Conservation (phyloP, 2,113 vertebrate species). For the Megaceryle maxima region DNA sequence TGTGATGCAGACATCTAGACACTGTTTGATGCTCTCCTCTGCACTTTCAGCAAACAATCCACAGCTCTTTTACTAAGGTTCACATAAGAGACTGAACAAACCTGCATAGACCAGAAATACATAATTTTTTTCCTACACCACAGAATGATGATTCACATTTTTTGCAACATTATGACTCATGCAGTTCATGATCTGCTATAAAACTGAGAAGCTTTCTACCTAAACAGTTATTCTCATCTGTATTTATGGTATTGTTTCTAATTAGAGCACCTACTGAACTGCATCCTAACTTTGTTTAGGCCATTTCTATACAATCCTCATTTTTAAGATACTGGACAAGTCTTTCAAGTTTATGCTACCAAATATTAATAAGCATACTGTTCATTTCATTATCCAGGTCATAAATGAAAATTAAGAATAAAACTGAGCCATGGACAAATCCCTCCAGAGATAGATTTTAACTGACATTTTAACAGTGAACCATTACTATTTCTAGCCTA, state of each 20-base stretch:
- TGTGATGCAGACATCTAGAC: background rate
- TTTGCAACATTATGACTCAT: background rate
- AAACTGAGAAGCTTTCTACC: background rate
- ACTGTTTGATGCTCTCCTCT: background rate
- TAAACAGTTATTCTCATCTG: background rate
- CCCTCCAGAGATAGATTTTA: background rate
- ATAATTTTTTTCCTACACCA: background rate
- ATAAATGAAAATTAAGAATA: background rate
- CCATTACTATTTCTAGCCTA: background rate
- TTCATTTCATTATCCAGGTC: background rate
- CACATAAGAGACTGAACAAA: background rate
- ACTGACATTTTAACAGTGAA: background rate
- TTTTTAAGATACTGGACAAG: background rate
- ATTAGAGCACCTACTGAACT: background rate
- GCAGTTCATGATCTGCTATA: background rate
- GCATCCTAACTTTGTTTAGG: background rate
- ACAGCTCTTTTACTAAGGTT: background rate
- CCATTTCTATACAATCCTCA: background rate
- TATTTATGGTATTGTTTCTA: background rate
- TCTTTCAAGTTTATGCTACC: background rate
- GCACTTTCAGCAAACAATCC: background rate
- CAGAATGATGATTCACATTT: background rate
- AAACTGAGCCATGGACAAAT: background rate
- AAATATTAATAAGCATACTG: background rate
- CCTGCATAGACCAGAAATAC: background rate